phyloP scores from a whole-genome alignment of 2,113 vertebrate genomes.

The Paramormyrops kingsleyae region DNA sequence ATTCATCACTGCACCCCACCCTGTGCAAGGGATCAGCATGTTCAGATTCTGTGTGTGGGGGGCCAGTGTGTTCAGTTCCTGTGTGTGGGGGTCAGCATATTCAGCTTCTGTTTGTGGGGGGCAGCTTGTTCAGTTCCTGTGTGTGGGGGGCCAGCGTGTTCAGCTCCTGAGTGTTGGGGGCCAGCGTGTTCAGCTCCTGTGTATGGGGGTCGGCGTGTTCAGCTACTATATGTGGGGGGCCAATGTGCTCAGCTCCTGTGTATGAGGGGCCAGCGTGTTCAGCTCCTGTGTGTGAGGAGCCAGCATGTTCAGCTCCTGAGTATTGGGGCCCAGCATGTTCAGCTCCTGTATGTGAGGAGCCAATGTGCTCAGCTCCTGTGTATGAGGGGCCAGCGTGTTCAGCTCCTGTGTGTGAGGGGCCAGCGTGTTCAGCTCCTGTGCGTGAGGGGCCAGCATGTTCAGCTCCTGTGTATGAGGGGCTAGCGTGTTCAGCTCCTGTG shows the following conservation, averaged over 20 bases:
- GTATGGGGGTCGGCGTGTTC: not conserved
- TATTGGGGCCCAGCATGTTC: not conserved
- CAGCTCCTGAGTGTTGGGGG: no score
- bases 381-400: not conserved
- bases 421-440: no score
- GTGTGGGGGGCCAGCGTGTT: no score
- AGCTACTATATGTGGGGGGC: no score
- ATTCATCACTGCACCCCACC: constrained; percentile 29
- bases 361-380: no score
- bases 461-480: not conserved
- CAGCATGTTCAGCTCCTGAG: no score
- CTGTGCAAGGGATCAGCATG: not conserved
- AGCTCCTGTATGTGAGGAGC: not conserved
- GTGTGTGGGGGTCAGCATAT: not conserved
- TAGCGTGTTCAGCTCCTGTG: no score
- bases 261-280: no score
- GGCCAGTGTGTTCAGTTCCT: not conserved
- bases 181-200: no score
- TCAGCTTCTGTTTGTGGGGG: not conserved
- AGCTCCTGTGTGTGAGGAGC: no score
- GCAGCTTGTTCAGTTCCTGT: no score
- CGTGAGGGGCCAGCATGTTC: not conserved
- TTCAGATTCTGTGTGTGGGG: not conserved
- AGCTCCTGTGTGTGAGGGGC: not conserved
- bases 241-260: no score